phyloP scores from a whole-genome alignment of 2,113 vertebrate genomes.

The Zeus faber region DNA sequence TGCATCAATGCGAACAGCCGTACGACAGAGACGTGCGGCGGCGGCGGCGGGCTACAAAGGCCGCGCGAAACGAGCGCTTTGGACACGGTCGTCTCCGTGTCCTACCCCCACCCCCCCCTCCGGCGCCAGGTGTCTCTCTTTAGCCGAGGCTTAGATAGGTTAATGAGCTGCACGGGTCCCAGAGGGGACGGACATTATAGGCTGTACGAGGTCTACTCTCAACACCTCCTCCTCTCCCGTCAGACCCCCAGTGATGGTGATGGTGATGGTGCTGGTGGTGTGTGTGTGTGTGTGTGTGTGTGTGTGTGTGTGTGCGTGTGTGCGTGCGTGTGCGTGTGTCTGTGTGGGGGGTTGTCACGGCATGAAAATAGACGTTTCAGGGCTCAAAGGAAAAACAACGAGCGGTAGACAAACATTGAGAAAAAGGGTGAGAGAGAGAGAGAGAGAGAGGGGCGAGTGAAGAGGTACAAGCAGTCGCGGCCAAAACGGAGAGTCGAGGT shows the following conservation, averaged over 20 bases:
- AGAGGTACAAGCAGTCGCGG: neutral
- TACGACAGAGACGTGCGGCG: slow-evolving; percentile 25
- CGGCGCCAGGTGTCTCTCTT: slow-evolving; percentile 64
- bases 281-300: too few relatives aligned
- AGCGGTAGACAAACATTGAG: slow-evolving; percentile 5
- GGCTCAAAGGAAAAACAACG: slow-evolving; percentile 10
- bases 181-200: slow-evolving; percentile 55
- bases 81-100: too few relatives aligned
- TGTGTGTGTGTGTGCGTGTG: too few relatives aligned
- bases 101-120: slow-evolving; percentile 41
- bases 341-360: slow-evolving; percentile 42
- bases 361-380: slow-evolving; percentile 31
- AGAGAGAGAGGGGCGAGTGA: neutral
- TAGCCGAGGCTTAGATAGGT: slow-evolving; percentile 59
- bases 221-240: slow-evolving; percentile 62
- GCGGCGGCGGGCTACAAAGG: too few relatives aligned
- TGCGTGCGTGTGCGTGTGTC: too few relatives aligned
- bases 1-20: slow-evolving; percentile 26
- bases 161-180: slow-evolving; percentile 64
- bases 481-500: slow-evolving; percentile 28
- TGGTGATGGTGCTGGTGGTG: too few relatives aligned
- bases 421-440: slow-evolving; percentile 15
- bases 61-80: too few relatives aligned
- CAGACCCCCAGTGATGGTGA: too few relatives aligned
- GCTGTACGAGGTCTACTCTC: slow-evolving; percentile 60